Percentiles rank a stretch among this genome's conserved stretches.
Evolutionary conservation across 1,140 invertebrate species (phyloP).

Genomic region (Holcopasites calliopsidis): DNA sequence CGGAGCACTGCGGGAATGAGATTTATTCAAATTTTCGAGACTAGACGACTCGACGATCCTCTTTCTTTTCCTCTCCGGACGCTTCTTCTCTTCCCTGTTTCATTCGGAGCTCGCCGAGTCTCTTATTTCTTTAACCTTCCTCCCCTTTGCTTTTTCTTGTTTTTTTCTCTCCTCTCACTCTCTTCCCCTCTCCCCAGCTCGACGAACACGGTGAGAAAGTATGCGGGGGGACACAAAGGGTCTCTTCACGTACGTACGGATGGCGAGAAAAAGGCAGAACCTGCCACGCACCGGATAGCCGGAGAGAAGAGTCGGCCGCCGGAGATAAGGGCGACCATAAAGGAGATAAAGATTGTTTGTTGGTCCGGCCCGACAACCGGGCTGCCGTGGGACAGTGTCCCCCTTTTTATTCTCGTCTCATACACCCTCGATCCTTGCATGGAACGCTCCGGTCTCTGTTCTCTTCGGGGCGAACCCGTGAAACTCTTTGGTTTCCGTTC

Average conservation of each 20-base stretch:
- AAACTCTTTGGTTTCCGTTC: not conserved
- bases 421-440: slow-evolving; percentile 5
- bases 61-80: not conserved
- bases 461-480: too few species aligned
- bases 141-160: not conserved
- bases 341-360: slow-evolving; percentile 74
- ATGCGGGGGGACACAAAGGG: slow-evolving; percentile 61
- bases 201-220: slow-evolving; percentile 38
- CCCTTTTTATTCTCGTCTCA: slow-evolving; percentile 36
- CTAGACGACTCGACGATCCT: not conserved
- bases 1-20: slow-evolving; percentile 31
- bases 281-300: slow-evolving; percentile 44
- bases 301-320: slow-evolving; percentile 44
- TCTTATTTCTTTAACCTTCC: slow-evolving; percentile 44
- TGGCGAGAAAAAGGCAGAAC: slow-evolving; percentile 52
- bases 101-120: slow-evolving; percentile 9
- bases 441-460: not conserved
- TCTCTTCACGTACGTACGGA: slow-evolving; percentile 52
- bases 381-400: slow-evolving; percentile 48
- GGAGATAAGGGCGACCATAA: slow-evolving; percentile 60
- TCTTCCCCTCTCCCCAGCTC: slow-evolving; percentile 33
- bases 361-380: slow-evolving; percentile 59
- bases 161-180: not conserved
- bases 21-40: slow-evolving; percentile 59
- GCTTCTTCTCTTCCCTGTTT: not conserved